phyloP scores from a whole-genome alignment of 1,140 invertebrate species.

The Geopemphigus sp. region DNA sequence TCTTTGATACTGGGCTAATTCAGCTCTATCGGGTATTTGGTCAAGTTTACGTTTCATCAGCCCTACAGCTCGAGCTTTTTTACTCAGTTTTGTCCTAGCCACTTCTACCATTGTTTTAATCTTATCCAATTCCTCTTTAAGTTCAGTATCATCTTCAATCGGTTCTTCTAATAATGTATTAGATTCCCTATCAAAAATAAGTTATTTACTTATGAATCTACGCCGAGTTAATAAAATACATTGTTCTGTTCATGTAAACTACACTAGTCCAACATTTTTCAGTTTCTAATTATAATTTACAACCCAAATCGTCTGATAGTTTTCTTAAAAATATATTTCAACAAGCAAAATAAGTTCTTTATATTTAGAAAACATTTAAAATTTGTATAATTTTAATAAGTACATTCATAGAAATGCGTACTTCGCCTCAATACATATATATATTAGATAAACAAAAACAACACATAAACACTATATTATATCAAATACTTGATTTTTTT shows the following conservation, averaged over 20 bases:
- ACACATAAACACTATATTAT: neutral
- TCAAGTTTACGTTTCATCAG: constrained; percentile 77
- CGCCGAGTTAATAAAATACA: neutral
- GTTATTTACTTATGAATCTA: neutral
- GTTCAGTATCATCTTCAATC: constrained; percentile 55
- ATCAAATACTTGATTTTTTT: constrained; percentile 27
- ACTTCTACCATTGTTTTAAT: constrained; percentile 61
- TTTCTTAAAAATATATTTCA: too few species aligned
- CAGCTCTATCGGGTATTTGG: constrained; percentile 85
- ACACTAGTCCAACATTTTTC: too few species aligned
- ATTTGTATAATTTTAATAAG: too few species aligned
- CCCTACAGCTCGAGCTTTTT: constrained; percentile 79
- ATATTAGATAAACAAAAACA: too few species aligned
- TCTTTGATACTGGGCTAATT: constrained; percentile 91
- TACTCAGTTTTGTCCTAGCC: constrained; percentile 67
- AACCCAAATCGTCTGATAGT: too few species aligned
- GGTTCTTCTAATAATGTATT: constrained; percentile 53
- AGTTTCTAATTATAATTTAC: too few species aligned
- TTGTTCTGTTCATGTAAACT: too few species aligned
- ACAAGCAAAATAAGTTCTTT: too few species aligned
- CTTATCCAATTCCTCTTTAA: constrained; percentile 61
- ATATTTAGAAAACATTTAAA: too few species aligned
- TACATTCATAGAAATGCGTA: too few species aligned
- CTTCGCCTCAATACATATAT: too few species aligned
- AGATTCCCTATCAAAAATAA: constrained; percentile 57